A percentile compares a stretch with the other conserved stretches of the same genome.
phyloP scores from a whole-genome alignment of 2,888 invertebrate genomes.

The Drosophila austrosaltans region DNA sequence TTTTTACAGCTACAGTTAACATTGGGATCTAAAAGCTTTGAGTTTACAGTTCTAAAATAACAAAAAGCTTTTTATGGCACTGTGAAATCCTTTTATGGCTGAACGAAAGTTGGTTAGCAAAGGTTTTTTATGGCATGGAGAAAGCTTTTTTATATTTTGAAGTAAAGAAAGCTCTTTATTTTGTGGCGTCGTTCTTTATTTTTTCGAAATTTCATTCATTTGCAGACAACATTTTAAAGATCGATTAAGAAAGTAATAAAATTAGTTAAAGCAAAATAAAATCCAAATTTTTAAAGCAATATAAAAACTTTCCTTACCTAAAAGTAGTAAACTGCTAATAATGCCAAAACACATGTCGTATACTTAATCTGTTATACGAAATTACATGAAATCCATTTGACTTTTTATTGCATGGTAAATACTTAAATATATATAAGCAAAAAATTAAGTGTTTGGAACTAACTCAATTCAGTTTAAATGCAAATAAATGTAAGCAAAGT shows the following conservation, averaged over 20 bases:
- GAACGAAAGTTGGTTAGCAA: no score
- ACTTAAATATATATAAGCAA: background rate
- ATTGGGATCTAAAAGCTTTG: background rate
- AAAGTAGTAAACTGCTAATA: background rate
- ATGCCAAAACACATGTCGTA: background rate
- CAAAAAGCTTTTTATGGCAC: background rate
- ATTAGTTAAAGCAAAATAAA: background rate
- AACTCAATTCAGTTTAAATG: background rate
- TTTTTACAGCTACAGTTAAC: background rate
- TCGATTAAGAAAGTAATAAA: no score
- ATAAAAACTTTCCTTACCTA: background rate
- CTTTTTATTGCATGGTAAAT: background rate
- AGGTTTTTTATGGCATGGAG: no score
- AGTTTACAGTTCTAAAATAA: background rate
- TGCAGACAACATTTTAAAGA: no score
- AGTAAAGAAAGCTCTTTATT: no score
- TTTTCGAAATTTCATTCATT: no score
- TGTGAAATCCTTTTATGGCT: no score
- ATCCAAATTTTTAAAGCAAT: background rate
- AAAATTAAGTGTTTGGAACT: no score
- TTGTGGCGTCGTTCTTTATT: no score
- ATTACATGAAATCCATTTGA: background rate
- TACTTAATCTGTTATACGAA: background rate
- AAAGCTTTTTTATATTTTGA: no score
- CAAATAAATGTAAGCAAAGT: slow-evolving; percentile 35